These are phyloP conservation scores for Lacanobia wlatinum DNA, from an alignment of 2,888 invertebrate genomes.

Conservation along the genomic window DNA sequence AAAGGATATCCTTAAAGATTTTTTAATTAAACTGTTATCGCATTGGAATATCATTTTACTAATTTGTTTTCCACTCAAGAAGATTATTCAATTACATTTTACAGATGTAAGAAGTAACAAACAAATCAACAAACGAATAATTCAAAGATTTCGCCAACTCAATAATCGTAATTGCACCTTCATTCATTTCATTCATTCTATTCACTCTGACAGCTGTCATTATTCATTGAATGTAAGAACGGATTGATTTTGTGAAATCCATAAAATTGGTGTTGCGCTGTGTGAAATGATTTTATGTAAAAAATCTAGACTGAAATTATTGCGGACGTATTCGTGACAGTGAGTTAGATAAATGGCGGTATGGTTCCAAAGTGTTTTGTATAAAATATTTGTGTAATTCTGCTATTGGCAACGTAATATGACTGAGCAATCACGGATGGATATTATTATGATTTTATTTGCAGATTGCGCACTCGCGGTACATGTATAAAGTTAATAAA, in stretches of 20 bases:
- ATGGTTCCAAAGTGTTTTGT: slow-evolving; percentile 7
- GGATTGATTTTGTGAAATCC: slow-evolving; percentile 59
- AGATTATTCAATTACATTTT: slow-evolving; percentile 39
- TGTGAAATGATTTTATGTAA: slow-evolving; percentile 54
- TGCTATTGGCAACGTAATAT: not conserved
- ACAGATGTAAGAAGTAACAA: slow-evolving; percentile 22
- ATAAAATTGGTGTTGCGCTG: slow-evolving; percentile 54
- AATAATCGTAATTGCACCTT: slow-evolving; percentile 47
- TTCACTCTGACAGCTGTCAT: slow-evolving; percentile 46
- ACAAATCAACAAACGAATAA: slow-evolving; percentile 29
- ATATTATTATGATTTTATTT: not conserved
- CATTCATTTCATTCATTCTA: slow-evolving; percentile 45
- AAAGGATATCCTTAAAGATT: not conserved
- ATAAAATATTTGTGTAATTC: slow-evolving; percentile 34
- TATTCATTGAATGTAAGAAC: slow-evolving; percentile 51
- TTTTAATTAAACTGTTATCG: not conserved
- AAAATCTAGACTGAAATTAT: slow-evolving; percentile 59
- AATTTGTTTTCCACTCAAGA: slow-evolving; percentile 17
- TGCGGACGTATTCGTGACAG: slow-evolving; percentile 56
- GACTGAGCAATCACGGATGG: not conserved
- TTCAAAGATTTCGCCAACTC: slow-evolving; percentile 40
- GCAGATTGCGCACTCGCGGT: not conserved
- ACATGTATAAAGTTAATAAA: too few species aligned
- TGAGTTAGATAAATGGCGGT: slow-evolving; percentile 13
- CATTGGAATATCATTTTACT: not conserved